Evolutionary conservation across 2,888 invertebrate species (phyloP), one percentile per base, ranked within the genome.

Genomic region (Macrosoma leucophasiata): DNA sequence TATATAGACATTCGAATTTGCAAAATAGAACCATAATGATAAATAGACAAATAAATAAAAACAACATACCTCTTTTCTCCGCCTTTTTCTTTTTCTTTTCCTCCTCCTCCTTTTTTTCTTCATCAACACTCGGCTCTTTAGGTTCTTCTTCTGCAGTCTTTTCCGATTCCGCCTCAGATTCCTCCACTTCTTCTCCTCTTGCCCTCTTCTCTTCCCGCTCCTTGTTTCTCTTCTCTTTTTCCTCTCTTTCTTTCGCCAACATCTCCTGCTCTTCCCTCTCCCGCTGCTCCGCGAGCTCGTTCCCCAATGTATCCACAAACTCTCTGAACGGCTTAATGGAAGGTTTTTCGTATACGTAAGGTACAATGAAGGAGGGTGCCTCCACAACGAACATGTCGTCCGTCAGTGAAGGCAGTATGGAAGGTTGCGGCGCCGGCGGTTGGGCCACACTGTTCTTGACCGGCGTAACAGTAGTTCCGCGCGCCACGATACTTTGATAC

Each of bases 361-460:
- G 96, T 50, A 96, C 95, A 62, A 96, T 95, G 62, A 96, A 95
- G 12, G 95, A 95, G 4, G 96, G 95, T 14, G 95, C 95, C 72
- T 96, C 95, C 6, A 96, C 91, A 7, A 96, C 95, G 67, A 92
- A 95, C 92, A 95, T 95, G 55, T 96, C 95, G 64, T 96, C 95
- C 11, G 95, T 95, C 13, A 96, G 71, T 4, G 93, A 92, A 1
- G 94, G 94, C 50, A 96, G 69, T 43, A 94, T 89, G 18, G 88
- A 88, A 20, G 90, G 86, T 32, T 88, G 89, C 26, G 88, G 77
- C 36, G 73, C 72, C 37, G 58, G 52, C 23, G 60, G 59, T 61
- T 81, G 70, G 4, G 54, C 48, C 30, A 39, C 22, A 14, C 43
- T 39, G 33, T 49, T 68, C 22, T 52, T 54, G 2, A 79, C 55